Conservation (phyloP, 2,797 vertebrate genomes). For the Poeciliopsis presidionis region DNA sequence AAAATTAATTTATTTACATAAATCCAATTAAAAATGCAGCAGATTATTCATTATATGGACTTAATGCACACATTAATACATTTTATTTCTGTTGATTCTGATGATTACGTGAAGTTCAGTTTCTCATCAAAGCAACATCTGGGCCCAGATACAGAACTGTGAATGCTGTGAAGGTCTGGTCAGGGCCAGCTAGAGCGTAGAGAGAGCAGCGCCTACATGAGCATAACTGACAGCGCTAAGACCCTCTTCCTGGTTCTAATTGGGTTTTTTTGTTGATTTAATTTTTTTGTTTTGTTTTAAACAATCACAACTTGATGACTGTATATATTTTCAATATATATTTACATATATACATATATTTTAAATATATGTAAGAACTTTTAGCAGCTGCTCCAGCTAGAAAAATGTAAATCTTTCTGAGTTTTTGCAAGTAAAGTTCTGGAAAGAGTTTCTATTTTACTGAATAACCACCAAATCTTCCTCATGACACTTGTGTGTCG, state of each 20-base stretch:
- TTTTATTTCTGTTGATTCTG: neutral
- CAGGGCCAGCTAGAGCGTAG: neutral
- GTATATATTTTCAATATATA: too few relatives aligned
- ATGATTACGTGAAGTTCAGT: neutral
- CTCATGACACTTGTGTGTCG: neutral
- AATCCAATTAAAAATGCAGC: neutral
- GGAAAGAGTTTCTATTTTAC: neutral
- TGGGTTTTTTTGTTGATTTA: too few relatives aligned
- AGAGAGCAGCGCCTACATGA: too few relatives aligned
- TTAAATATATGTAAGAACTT: neutral
- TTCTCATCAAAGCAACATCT: neutral
- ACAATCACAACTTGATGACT: too few relatives aligned
- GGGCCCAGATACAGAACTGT: neutral
- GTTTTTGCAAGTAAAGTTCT: too few relatives aligned
- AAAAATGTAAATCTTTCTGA: too few relatives aligned
- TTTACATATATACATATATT: too few relatives aligned
- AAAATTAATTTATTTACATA: neutral
- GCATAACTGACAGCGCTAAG: too few relatives aligned
- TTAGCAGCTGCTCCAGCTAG: neutral
- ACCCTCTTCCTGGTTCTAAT: too few relatives aligned
- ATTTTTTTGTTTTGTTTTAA: too few relatives aligned
- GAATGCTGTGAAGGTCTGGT: neutral
- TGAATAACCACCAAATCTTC: neutral
- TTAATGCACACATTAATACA: neutral
- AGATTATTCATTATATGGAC: neutral